Base-by-base conservation (phyloP, 2,113 vertebrate genomes). In the Cyphomyrus discorhynchus region DNA sequence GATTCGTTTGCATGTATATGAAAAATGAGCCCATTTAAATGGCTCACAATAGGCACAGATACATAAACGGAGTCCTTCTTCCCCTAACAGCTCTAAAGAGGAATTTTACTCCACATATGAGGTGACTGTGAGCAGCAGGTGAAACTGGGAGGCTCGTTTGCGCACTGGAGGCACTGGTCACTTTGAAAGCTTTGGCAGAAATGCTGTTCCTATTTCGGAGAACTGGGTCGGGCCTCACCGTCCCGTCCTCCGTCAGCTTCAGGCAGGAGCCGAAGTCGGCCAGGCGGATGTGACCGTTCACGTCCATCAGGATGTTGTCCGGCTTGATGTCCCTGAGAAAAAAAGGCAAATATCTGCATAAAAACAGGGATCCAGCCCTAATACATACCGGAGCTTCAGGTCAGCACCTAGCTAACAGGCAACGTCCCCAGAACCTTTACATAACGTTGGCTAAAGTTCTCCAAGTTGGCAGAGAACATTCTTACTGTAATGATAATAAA, bases 221-320 rank as follows among this genome's bases (percentile, higher is more conserved):
- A 87, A 17, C 27, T 27, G 89, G 86, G 8, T 17, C 24, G 24
- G 86, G 89, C 95, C 95, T 92, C 95, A 99, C 98, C 91, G 98
- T 99, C 95, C 98, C 98, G 91, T 99, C 98, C 95, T 98, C 97
- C 97, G 98, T 98, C 90, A 99, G 96, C 93, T 97, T 99, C 92
- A 99, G 96, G 94, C 98, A 99, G 94, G 98, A 99, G 92, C 98
- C 98, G 91, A 99, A 99, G 95, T 99, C 98, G 87, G 98, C 98
- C 95, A 99, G 95, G 90, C 98, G 97, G 96, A 99, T 99, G 94
- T 99, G 98, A 92, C 98, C 98, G 66, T 99, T 99, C 97, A 99
- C 96, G 95, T 99, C 98, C 97, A 99, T 95, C 92, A 99, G 95
- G 92, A 99, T 98, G 94, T 99, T 99, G 94, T 99, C 98, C 74